Conservation (phyloP, 64 coral and sea anemone genomes). For the Pocillopora damicornis region DNA sequence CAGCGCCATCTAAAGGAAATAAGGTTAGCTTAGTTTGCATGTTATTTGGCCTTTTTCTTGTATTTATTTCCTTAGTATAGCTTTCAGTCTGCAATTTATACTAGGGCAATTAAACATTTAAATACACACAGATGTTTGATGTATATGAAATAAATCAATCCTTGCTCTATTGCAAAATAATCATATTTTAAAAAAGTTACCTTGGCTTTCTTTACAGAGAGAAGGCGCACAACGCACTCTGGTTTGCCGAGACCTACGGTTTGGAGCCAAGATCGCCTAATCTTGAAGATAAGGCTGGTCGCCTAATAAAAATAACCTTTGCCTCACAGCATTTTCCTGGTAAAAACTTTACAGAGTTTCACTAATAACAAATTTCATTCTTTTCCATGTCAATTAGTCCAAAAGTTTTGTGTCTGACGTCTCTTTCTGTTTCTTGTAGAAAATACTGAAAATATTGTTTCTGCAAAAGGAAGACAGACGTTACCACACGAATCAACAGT, state of each 20-base stretch:
- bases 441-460: too few relatives aligned
- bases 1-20: slow-evolving; percentile 5
- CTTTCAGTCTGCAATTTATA: neutral
- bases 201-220: slow-evolving; percentile 16
- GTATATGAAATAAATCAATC: neutral
- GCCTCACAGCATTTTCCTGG: too few relatives aligned
- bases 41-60: neutral
- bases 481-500: too few relatives aligned
- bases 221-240: slow-evolving; percentile 12
- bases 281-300: too few relatives aligned
- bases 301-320: too few relatives aligned
- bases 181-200: slow-evolving; percentile 1
- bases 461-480: too few relatives aligned
- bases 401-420: too few relatives aligned
- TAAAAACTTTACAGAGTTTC: too few relatives aligned
- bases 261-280: neutral
- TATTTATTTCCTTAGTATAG: neutral
- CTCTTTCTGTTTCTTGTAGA: too few relatives aligned
- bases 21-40: neutral
- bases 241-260: slow-evolving; percentile 29
- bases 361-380: too few relatives aligned
- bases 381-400: too few relatives aligned
- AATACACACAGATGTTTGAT: neutral
- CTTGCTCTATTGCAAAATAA: neutral
- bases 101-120: neutral